Evolutionary conservation across 2,113 vertebrate genomes (phyloP), one percentile per base, ranked within the genome.

Genomic region (Psilopogon haemacephalus): DNA sequence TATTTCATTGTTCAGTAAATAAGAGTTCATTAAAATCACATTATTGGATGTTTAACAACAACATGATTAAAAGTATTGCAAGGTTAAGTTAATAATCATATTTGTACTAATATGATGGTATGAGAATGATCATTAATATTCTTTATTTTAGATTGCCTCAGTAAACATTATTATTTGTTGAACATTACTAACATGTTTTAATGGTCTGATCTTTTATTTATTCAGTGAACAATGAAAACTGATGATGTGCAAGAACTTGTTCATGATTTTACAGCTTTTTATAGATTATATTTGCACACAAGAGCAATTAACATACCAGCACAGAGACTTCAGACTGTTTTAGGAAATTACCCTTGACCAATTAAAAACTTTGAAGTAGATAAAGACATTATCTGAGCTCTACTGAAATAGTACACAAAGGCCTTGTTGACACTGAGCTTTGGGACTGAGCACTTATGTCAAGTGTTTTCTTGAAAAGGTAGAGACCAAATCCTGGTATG

Each of bases 21-120:
- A 95, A 84, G 37, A 73, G 30, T 82, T 86, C 86, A 86, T 96
- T 95, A 91, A 86, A 96, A 94, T 32, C n/a, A 79, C 33, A 60
- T 86, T 95, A 90, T 33, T 85, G 68, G 30, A 71, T 64, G 38
- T n/a, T 92, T 86, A 96, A 92, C 64, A 87, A 67, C 67, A 92
- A n/a, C 20, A 37, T 65, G 48, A 79, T 73, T 79, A 82, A 76
- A 83, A 68, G 26, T 60, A 85, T 54, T 64, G 69, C 73, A 84
- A 83, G 60, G 42, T 68, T 74, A 93, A 79, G 38, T 58, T 81
- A 94, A 95, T 79, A 50, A 92, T 87, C 33, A 3, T 77, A 88
- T 78, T 92, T 88, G 54, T 86, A 72, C 42, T 80, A 38, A 84
- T 76, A 76, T 20, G 17, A 69, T 28, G 33, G 17, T 35, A 65